Base-by-base conservation (phyloP, 2,797 vertebrate species). In the Eremophila alpestris region DNA sequence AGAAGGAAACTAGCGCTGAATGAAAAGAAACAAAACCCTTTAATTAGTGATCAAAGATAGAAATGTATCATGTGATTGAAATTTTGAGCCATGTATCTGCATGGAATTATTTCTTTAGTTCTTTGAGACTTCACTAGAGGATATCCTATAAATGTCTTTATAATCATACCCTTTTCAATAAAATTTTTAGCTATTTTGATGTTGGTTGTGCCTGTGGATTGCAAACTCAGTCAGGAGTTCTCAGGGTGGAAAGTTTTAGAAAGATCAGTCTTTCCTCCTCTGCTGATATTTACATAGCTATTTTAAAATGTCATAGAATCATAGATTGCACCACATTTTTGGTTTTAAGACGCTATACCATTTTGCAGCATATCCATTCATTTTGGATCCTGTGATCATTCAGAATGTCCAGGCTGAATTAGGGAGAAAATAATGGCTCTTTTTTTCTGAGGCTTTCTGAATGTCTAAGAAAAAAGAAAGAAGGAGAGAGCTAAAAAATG, bases 31-130 rank as follows among this genome's bases (percentile, higher is more conserved):
- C 94, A 97, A 98, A 98, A 97, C 94, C 97, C 88, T 98, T 98
- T 98, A 98, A 98, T 98, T 97, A 98, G 98, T 97, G 98, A 98
- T 98, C 97, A 98, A 97, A 98, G 97, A 98, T 97, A 97, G 94
- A 98, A 96, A 95, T 92, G 97, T 95, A 95, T 97, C 95, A 97
- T 70, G 58, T 86, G 78, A 90, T 94, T 97, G 89, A 92, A 94
- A 83, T 96, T 96, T 98, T 93, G 81, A 94, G 96, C 93, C 94
- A 78, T 93, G 87, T 97, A 96, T 92, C 93, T 92, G 87, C 87
- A 82, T 82, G 89, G 34, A 82, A 29, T 80, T 70, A 45, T 9
- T 20, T 63, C 45, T 81, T 80, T 55, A 36, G 5, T 67, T 58
- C 60, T 43, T 80, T 64, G 52, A 90, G 38, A 46, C 30, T 80